A percentile compares a stretch with the other conserved stretches of the same genome.
Conservation (phyloP, 2,113 vertebrate species). For the Oxyruncus cristatus region DNA sequence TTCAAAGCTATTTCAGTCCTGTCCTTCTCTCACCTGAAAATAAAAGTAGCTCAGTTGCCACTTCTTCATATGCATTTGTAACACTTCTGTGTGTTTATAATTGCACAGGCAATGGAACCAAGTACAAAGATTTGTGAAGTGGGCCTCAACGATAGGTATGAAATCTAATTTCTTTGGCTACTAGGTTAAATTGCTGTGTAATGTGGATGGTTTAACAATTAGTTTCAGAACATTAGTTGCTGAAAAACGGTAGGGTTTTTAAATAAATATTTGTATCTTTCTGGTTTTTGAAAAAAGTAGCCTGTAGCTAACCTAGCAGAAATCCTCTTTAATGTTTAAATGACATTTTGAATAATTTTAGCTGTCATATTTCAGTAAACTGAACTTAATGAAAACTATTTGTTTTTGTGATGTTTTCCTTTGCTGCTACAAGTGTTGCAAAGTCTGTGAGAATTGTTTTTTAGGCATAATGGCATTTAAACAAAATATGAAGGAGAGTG, state of each 20-base stretch:
- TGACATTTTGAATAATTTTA: background rate
- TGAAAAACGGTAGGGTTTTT: accelerated
- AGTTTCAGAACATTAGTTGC: background rate
- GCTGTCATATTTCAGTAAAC: background rate
- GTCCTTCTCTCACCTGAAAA: background rate
- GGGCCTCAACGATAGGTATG: constrained; percentile 68
- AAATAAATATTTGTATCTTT: background rate
- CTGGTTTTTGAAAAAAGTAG: background rate
- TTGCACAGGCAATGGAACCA: constrained; percentile 71
- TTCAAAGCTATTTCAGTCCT: background rate
- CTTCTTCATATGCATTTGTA: background rate
- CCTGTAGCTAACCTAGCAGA: background rate
- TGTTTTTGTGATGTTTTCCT: background rate
- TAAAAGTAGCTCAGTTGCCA: background rate
- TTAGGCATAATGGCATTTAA: background rate
- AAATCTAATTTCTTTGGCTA: background rate
- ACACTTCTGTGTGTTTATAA: background rate
- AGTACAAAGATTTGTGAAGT: constrained; percentile 53
- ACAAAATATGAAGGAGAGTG: background rate
- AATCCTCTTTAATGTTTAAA: background rate
- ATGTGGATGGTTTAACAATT: background rate
- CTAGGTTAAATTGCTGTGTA: background rate
- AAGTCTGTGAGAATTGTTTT: background rate
- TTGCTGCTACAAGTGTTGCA: background rate
- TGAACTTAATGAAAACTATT: background rate